Evolutionary conservation across 2,888 invertebrate species (phyloP).

Genomic region (Rosalia funebris): DNA sequence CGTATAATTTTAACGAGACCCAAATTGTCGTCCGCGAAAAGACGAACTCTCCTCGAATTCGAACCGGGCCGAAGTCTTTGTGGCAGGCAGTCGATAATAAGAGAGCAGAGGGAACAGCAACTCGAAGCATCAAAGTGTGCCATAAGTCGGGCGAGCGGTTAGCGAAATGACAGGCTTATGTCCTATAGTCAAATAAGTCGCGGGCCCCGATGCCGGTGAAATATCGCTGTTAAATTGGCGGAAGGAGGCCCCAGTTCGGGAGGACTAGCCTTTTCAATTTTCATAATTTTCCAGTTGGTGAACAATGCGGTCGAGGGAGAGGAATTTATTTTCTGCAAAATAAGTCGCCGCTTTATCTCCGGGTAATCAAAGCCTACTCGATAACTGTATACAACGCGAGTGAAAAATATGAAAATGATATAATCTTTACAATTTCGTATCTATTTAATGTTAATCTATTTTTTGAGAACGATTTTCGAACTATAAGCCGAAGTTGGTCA

Average conservation of each 20-base stretch:
- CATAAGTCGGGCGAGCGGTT: constrained; percentile 46
- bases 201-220: constrained; percentile 50
- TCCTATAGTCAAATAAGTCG: constrained; percentile 58
- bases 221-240: constrained; percentile 63
- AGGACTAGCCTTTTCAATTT: constrained; percentile 59
- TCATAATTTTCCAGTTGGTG: constrained; percentile 61
- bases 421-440: no score
- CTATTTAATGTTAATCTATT: no score
- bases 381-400: no score
- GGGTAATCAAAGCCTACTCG: constrained; percentile 7
- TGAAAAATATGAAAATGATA: no score
- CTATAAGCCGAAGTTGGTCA: no score
- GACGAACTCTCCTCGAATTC: constrained; percentile 2
- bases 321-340: constrained; percentile 49
- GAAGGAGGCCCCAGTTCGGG: constrained; percentile 48
- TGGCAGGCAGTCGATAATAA: constrained; percentile 43
- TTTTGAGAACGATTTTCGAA: no score
- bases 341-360: constrained; percentile 28
- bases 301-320: constrained; percentile 52
- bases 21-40: background rate
- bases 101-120: constrained; percentile 36
- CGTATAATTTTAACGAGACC: constrained; percentile 4
- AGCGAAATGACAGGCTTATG: constrained; percentile 59
- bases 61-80: constrained; percentile 29
- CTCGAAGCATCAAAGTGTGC: constrained; percentile 48